A percentile compares a stretch with the other conserved stretches of the same genome.
phyloP scores from a whole-genome alignment of 2,888 invertebrate species.

The Torymus tubicola region DNA sequence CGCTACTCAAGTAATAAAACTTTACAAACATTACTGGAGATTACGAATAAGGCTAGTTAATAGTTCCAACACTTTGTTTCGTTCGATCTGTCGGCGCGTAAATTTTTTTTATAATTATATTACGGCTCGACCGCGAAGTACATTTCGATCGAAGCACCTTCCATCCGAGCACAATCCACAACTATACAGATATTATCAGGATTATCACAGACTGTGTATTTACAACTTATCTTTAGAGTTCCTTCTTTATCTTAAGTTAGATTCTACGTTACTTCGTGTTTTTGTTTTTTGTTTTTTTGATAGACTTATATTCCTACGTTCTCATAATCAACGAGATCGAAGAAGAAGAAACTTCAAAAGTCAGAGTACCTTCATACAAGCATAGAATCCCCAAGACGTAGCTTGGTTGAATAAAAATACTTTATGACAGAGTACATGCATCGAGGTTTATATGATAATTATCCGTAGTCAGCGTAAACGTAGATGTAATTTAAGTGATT shows the following conservation, averaged over 20 bases:
- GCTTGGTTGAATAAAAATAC: slow-evolving; percentile 47
- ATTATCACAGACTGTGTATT: slow-evolving; percentile 77
- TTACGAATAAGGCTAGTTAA: slow-evolving; percentile 57
- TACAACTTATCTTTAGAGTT: slow-evolving; percentile 73
- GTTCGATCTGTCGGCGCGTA: slow-evolving; percentile 49
- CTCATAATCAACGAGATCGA: slow-evolving; percentile 57
- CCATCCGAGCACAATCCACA: slow-evolving; percentile 65
- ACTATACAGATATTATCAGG: slow-evolving; percentile 70
- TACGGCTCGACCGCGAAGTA: slow-evolving; percentile 51
- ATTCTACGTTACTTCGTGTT: slow-evolving; percentile 51
- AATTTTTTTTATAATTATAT: slow-evolving; percentile 48
- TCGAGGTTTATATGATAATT: slow-evolving; percentile 49
- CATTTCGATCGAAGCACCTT: slow-evolving; percentile 58
- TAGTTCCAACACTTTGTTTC: slow-evolving; percentile 48
- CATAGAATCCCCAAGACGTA: slow-evolving; percentile 46
- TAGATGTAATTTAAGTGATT: slow-evolving; percentile 52
- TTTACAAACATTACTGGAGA: slow-evolving; percentile 59
- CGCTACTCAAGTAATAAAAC: slow-evolving; percentile 60
- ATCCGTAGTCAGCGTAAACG: slow-evolving; percentile 39
- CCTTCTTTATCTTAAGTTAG: slow-evolving; percentile 60
- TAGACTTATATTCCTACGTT: slow-evolving; percentile 56
- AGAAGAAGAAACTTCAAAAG: slow-evolving; percentile 54
- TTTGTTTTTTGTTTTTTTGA: slow-evolving; percentile 54
- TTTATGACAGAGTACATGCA: slow-evolving; percentile 51
- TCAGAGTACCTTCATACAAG: slow-evolving; percentile 49